These are phyloP conservation scores for Drosophila arizonae DNA, from an alignment of 1,140 invertebrate genomes.

Conservation along the genomic window DNA sequence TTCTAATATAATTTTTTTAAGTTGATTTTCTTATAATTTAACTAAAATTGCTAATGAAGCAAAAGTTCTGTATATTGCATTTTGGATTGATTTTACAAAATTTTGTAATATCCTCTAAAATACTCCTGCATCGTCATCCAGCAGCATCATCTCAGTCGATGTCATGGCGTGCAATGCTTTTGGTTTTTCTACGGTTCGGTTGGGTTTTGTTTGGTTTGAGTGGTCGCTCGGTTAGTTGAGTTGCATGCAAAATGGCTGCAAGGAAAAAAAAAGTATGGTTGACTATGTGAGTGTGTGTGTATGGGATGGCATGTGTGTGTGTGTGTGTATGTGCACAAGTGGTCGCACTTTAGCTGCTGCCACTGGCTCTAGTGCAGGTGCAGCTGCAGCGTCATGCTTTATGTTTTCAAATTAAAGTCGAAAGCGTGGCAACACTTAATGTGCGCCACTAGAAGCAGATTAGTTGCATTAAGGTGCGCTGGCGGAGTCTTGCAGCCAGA, in stretches of 20 bases:
- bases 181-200: slow-evolving; percentile 21
- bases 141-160: slow-evolving; percentile 1
- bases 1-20: not conserved
- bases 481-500: slow-evolving; percentile 7
- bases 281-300: not conserved
- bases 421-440: slow-evolving; percentile 81
- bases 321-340: slow-evolving; percentile 47
- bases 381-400: slow-evolving; percentile 51
- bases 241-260: slow-evolving; percentile 63
- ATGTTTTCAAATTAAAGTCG: slow-evolving; percentile 81
- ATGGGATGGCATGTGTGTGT: not conserved
- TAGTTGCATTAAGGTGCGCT: slow-evolving; percentile 67
- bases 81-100: too few species aligned
- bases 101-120: too few species aligned
- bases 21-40: too few species aligned
- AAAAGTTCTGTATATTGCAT: too few species aligned
- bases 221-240: slow-evolving; percentile 66
- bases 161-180: slow-evolving; percentile 23
- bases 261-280: slow-evolving; percentile 23
- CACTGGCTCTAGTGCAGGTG: slow-evolving; percentile 4
- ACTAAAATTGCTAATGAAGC: too few species aligned
- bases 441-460: slow-evolving; percentile 80
- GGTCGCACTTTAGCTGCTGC: slow-evolving; percentile 57
- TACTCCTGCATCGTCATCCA: not conserved
- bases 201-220: slow-evolving; percentile 38